Percentiles rank a stretch among this genome's conserved stretches.
These are phyloP conservation scores for Mustela erminea DNA, from an alignment of 2,797 vertebrate genomes.

Conservation along the genomic window DNA sequence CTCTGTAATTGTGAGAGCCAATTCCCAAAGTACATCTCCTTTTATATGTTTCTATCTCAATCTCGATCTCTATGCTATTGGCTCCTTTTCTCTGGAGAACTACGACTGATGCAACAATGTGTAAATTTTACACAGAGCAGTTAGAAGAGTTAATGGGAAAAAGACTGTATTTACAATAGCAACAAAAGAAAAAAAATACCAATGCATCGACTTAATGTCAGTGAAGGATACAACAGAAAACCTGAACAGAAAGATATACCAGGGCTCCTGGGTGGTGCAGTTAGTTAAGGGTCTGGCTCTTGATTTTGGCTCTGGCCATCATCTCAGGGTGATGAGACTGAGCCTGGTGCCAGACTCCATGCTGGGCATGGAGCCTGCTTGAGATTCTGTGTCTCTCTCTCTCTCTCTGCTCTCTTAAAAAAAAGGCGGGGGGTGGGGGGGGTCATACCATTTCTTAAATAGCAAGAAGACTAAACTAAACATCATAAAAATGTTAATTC, in stretches of 20 bases:
- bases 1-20: background rate
- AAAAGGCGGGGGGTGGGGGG: background rate
- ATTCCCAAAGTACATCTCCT: background rate
- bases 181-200: background rate
- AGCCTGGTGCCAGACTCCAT: background rate
- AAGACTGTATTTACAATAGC: background rate
- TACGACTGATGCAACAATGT: background rate
- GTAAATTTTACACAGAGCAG: background rate
- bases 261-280: background rate
- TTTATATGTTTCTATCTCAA: background rate
- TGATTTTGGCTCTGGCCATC: background rate
- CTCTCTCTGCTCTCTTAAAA: background rate
- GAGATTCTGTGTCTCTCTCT: background rate
- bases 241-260: background rate
- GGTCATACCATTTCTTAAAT: background rate
- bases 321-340: background rate
- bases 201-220: background rate
- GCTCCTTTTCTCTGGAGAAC: background rate
- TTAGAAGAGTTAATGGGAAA: background rate
- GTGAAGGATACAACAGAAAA: background rate
- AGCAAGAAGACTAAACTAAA: background rate
- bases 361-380: background rate
- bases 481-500: slow-evolving; percentile 11
- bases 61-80: background rate
- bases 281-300: background rate